Evolutionary conservation across 2,888 invertebrate genomes (phyloP).

Genomic region (Tortrix viridana): DNA sequence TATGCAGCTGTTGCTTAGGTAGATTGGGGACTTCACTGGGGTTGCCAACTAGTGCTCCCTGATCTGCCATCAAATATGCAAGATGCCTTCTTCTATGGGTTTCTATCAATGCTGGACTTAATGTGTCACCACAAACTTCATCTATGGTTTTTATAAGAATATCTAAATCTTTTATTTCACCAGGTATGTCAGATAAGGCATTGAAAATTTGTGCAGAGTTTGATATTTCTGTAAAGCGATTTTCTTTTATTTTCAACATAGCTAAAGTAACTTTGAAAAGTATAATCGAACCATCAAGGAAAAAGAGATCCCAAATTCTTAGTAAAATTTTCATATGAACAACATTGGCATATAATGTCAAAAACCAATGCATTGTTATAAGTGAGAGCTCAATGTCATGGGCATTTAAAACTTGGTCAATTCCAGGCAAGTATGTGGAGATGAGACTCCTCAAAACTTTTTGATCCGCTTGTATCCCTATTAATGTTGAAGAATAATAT

Average conservation of each 20-base stretch:
- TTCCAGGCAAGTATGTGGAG: constrained; percentile 93
- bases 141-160: constrained; percentile 90
- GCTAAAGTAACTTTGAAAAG: constrained; percentile 97
- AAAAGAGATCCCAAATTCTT: constrained; percentile 98
- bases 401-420: constrained; percentile 95
- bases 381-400: constrained; percentile 98
- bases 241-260: constrained; percentile 93
- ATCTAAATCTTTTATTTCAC: constrained; percentile 96
- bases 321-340: constrained; percentile 97
- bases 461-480: constrained; percentile 98
- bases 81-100: constrained; percentile 95
- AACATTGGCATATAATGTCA: constrained; percentile 98
- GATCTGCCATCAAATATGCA: constrained; percentile 98
- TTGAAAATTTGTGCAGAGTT: constrained; percentile 99
- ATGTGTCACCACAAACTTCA: constrained; percentile 89
- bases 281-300: constrained; percentile 97
- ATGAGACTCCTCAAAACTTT: constrained; percentile 96
- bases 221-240: constrained; percentile 91
- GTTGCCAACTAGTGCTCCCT: constrained; percentile 95
- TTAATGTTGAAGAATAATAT: constrained; percentile 97
- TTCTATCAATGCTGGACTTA: constrained; percentile 93
- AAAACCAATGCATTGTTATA: constrained; percentile 98
- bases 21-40: constrained; percentile 95
- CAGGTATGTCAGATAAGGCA: constrained; percentile 97
- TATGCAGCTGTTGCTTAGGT: constrained; percentile 95